Conservation (phyloP, 2,888 invertebrate species). For the Mimachlamys varia region DNA sequence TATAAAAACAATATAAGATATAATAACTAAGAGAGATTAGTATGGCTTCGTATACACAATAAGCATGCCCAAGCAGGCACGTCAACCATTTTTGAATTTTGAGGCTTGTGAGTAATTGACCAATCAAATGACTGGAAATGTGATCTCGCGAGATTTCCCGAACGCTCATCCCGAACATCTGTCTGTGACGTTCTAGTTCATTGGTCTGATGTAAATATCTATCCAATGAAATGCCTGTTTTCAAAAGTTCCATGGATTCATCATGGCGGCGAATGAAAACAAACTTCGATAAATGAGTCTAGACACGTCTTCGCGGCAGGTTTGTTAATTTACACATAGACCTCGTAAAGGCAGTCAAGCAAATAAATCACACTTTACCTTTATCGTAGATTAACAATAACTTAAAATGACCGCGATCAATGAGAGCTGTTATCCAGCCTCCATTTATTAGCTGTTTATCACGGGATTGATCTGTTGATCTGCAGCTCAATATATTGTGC, state of each 20-base stretch:
- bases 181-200: conserved; percentile 49
- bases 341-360: neutral
- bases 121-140: conserved; percentile 59
- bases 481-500: neutral
- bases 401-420: neutral
- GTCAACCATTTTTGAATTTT: conserved; percentile 70
- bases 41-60: conserved; percentile 38
- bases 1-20: neutral
- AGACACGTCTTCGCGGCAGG: conserved; percentile 58
- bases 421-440: too few species aligned
- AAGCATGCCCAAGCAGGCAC: conserved; percentile 62
- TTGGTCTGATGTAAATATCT: conserved; percentile 47
- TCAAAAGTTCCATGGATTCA: conserved; percentile 54
- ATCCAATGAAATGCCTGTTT: conserved; percentile 55
- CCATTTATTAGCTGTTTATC: neutral
- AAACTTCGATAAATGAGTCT: conserved; percentile 52
- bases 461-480: neutral
- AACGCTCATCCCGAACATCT: neutral
- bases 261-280: conserved; percentile 57
- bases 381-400: neutral
- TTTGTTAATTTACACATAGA: conserved; percentile 32
- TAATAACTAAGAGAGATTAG: conserved; percentile 32
- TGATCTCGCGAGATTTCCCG: conserved; percentile 54
- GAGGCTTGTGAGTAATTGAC: conserved; percentile 57
- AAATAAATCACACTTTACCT: neutral